Evolutionary conservation across 2,888 invertebrate species (phyloP).

Genomic region (Agrochola lota): DNA sequence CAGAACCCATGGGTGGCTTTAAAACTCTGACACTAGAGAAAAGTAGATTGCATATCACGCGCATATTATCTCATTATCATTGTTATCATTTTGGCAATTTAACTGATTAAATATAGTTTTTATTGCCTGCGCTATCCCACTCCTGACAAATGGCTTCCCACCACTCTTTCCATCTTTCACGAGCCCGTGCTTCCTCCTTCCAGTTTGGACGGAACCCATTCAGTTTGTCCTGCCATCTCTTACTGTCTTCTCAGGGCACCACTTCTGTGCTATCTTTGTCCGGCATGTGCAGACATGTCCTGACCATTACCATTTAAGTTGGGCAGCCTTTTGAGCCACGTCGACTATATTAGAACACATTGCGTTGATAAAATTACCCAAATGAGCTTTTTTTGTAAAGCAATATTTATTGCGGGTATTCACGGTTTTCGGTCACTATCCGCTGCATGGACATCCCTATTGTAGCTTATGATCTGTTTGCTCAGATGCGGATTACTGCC

Average conservation of each 20-base stretch:
- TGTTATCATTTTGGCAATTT: neutral
- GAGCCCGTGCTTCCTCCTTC: too few species aligned
- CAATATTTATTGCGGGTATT: neutral
- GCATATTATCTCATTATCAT: neutral
- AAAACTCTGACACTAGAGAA: too few species aligned
- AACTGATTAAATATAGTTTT: neutral
- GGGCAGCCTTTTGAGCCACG: neutral
- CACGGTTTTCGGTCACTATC: neutral
- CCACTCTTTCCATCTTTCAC: neutral
- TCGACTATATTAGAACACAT: neutral
- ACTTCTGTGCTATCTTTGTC: neutral
- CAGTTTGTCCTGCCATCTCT: neutral
- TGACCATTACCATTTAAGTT: neutral
- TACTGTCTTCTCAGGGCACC: neutral
- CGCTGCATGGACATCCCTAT: slow-evolving; percentile 35
- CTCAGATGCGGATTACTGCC: slow-evolving; percentile 54
- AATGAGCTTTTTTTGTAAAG: neutral
- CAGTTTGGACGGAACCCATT: neutral
- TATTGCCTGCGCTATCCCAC: neutral
- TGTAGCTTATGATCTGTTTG: slow-evolving; percentile 57
- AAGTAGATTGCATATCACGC: neutral
- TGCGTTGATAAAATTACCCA: neutral
- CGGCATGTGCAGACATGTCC: neutral
- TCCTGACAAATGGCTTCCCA: neutral
- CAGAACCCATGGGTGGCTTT: too few species aligned